Conservation (phyloP, 2,113 vertebrate species). For the Nestor notabilis region DNA sequence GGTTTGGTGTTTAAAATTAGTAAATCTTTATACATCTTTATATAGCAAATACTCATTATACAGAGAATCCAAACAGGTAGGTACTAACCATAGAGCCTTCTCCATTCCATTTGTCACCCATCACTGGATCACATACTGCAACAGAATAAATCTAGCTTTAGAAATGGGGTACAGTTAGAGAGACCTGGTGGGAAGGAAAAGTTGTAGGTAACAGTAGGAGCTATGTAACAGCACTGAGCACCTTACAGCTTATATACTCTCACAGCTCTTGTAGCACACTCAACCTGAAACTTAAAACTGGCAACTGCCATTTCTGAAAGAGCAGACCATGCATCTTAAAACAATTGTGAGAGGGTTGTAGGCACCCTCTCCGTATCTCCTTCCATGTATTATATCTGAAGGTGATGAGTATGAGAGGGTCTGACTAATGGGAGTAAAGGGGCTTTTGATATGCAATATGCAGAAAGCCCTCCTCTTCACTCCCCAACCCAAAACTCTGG, state of each 20-base stretch:
- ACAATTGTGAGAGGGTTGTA: not conserved
- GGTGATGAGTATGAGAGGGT: not conserved
- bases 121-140: conserved; percentile 95
- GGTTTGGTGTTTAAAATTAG: not conserved
- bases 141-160: not conserved
- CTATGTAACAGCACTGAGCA: not conserved
- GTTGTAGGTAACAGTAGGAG: not conserved
- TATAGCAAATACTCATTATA: not conserved
- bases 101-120: conserved; percentile 90
- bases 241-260: not conserved
- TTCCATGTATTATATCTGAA: not conserved
- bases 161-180: not conserved
- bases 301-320: not conserved
- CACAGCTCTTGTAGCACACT: not conserved
- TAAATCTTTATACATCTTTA: not conserved
- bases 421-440: not conserved
- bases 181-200: not conserved
- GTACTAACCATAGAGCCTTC: conserved; percentile 94
- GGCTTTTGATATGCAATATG: not conserved
- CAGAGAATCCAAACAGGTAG: not conserved
- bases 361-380: not conserved
- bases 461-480: not conserved
- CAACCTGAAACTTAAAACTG: not conserved
- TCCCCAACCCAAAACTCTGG: not conserved
- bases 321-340: not conserved